Evolutionary conservation across 2,888 invertebrate species (phyloP).

Genomic region (Lymantria monacha): DNA sequence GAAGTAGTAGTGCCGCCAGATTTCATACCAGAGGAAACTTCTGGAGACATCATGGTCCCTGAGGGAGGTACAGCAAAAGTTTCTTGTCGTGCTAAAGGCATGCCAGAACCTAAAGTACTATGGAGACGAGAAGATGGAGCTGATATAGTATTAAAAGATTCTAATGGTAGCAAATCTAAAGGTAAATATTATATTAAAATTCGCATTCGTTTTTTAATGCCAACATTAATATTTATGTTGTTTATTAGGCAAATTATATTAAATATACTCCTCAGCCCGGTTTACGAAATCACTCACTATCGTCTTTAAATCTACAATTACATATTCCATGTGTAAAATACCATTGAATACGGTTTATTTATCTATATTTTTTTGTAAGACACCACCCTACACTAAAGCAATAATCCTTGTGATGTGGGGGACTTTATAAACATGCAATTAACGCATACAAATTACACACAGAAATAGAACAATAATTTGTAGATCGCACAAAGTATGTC

Average conservation of each 20-base stretch:
- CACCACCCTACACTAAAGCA: too few species aligned
- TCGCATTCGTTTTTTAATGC: neutral
- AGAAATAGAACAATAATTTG: too few species aligned
- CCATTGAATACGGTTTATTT: too few species aligned
- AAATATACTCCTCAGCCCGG: neutral
- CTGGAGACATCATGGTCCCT: constrained; percentile 93
- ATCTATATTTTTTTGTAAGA: too few species aligned
- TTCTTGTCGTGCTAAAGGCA: constrained; percentile 88
- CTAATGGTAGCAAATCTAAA: constrained; percentile 84
- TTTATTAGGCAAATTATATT: neutral
- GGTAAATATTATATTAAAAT: constrained; percentile 57
- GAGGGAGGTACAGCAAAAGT: constrained; percentile 89
- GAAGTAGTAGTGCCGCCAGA: constrained; percentile 96
- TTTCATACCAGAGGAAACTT: constrained; percentile 92
- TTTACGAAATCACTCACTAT: too few species aligned
- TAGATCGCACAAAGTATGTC: too few species aligned
- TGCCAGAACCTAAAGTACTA: constrained; percentile 89
- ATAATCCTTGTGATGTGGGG: too few species aligned
- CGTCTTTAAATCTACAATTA: too few species aligned
- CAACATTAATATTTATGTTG: neutral
- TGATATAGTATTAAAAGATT: constrained; percentile 89
- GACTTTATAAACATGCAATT: too few species aligned
- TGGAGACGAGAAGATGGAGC: constrained; percentile 93
- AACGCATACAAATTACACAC: too few species aligned
- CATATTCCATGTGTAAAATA: too few species aligned